Base-by-base conservation (phyloP, 2,113 vertebrate genomes). In the Nycticebus coucang region DNA sequence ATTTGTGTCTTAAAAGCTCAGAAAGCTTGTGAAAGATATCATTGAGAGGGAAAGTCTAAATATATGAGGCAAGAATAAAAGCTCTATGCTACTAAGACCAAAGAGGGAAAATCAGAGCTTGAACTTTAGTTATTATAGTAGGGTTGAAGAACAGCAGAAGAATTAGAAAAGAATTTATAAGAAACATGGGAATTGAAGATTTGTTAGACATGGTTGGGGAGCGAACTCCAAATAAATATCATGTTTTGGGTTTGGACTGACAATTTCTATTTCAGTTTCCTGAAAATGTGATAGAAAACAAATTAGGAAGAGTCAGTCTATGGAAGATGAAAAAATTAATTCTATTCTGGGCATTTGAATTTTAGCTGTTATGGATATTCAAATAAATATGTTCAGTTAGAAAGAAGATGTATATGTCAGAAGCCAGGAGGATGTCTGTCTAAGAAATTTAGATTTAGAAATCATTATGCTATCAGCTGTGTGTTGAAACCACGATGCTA, bases 401-500 rank as follows among this genome's bases (percentile, higher is more conserved):
- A 93, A 94, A 93, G 64, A 41, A 94, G 83, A 94, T 93, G 28
- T 64, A 60, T 69, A 30, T 37, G 64, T 80, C 82, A 94, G 86
- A 89, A 96, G 89, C 57, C 53, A 87, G 18, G 59, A 69, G 33
- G 50, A 72, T 92, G 35, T 87, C 86, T 35, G 7, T 78, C 72
- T 80, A 26, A 19, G 66, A 93, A 50, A 89, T 88, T 86, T 88
- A 71, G 62, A 78, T 94, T 96, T 96, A 41, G 81, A 97, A 95
- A 93, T 90, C 26, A 72, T 87, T 87, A 82, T 83, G 53, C 57
- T 85, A 71, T 89, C 69, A 41, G 33, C 45, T 75, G 11, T 85
- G 53, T 45, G 41, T 59, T 95, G 74, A 91, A 94, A 88, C 41
- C 62, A 78, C 69, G 57, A 95, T 14, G 72, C 2, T 35, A 80